These are phyloP conservation scores for Boloria selene DNA, from an alignment of 2,888 invertebrate species.

Conservation along the genomic window DNA sequence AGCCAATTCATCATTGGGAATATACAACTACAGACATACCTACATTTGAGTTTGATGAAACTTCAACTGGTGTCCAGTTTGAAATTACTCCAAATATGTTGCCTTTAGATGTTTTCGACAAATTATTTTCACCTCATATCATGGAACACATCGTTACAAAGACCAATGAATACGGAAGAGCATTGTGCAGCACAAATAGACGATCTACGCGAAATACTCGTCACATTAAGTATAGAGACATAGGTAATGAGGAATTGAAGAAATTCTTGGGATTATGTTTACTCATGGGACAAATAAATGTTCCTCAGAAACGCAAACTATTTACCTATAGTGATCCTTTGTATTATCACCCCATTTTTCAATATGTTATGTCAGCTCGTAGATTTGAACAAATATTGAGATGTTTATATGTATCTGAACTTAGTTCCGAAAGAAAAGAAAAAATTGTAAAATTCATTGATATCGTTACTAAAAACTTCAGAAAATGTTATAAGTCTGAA, in stretches of 20 bases:
- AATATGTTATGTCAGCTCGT: constrained; percentile 9
- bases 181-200: not conserved
- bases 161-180: not conserved
- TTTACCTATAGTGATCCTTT: not conserved
- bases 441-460: constrained; percentile 30
- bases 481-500: constrained; percentile 30
- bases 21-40: not conserved
- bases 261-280: constrained; percentile 1
- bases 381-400: constrained; percentile 19
- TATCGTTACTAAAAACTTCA: constrained; percentile 28
- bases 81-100: not conserved
- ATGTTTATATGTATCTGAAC: constrained; percentile 14
- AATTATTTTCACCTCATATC: not conserved
- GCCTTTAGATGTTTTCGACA: not conserved
- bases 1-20: not conserved
- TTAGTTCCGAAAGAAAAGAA: constrained; percentile 25
- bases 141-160: not conserved
- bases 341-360: constrained; percentile 20
- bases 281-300: not conserved
- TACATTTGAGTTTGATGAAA: not conserved
- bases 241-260: not conserved
- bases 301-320: not conserved
- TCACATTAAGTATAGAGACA: not conserved
- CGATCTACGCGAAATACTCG: not conserved
- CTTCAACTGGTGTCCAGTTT: not conserved